Evolutionary conservation across 2,888 invertebrate species (phyloP), one percentile per base, ranked within the genome.

Genomic region (Papilio elwesi): DNA sequence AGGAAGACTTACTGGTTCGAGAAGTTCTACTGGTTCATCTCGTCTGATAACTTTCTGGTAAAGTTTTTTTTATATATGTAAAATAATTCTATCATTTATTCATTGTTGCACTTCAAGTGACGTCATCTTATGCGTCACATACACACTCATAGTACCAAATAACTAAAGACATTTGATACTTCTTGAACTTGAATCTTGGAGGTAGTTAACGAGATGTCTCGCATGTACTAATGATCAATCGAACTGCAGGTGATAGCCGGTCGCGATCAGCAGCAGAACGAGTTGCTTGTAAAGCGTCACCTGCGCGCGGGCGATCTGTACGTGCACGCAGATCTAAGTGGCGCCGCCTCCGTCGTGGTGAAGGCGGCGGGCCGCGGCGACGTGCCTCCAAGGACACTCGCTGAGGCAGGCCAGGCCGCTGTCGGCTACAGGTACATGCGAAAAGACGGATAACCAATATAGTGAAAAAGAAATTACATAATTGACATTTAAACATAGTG

Each of bases 1-100:
- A 94, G 99, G 63, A 98, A 98, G 91, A 97, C 97, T 0, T 98
- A 97, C 90, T 99, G 99, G 99, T 99, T 99, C 94, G 99, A 99
- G 92, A 99, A 99, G 90, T 99, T 99, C 92, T 97, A 96, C 87
- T 99, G 99, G 99, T 99, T 99, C 87, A 97, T 99, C 77, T 98
- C 98, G 49, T 97, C 98, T 0, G 99, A 99, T 90, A 99, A 99
- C 87, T 98, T 96, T 90, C 90, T 98, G 82, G 96, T 90, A 73
- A 86, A 85, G 16, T 16, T 16, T 9, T 26, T 12, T 47, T n/a
- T 15, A n/a, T 13, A 43, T 15, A 26, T 26, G 68, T 70, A 15
- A 38, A 13, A 43, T 43, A 26, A 2, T 26, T 26, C 1, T 26
- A 26, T 26, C 26, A 26, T 26, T 26, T 26, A 26, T 26, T 2